phyloP scores from a whole-genome alignment of 2,113 vertebrate genomes.

The Halcyon malimbica region DNA sequence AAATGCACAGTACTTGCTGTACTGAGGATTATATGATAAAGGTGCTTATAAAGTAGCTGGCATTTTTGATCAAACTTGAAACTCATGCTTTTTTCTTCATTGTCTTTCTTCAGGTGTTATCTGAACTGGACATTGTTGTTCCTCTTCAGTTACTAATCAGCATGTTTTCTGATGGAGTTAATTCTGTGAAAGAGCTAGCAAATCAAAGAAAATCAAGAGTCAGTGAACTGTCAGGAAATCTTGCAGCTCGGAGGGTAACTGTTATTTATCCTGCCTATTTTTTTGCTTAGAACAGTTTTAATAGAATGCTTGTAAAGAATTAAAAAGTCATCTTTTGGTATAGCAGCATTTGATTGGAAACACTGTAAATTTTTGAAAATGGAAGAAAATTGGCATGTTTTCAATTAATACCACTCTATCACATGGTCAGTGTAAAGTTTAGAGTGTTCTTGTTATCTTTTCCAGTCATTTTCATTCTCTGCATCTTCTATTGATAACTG shows the following conservation, averaged over 20 bases:
- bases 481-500: neutral
- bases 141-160: constrained; percentile 95
- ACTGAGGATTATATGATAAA: neutral
- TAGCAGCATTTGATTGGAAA: neutral
- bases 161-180: constrained; percentile 99
- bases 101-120: constrained; percentile 85
- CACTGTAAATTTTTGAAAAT: neutral
- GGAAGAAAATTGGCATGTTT: neutral
- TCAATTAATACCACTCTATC: neutral
- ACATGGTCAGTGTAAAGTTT: neutral
- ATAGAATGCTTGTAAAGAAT: neutral
- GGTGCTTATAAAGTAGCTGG: neutral
- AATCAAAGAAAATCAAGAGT: constrained; percentile 92
- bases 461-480: neutral
- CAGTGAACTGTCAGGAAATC: constrained; percentile 85
- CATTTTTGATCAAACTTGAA: constrained; percentile 2
- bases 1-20: neutral
- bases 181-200: constrained; percentile 96
- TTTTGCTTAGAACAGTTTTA: neutral
- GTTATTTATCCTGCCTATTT: neutral
- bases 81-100: neutral
- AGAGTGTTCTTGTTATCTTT: neutral
- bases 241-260: constrained; percentile 90
- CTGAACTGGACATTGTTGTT: constrained; percentile 96
- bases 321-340: neutral